phyloP scores from a whole-genome alignment of 2,797 vertebrate species.

The Antrozous pallidus region DNA sequence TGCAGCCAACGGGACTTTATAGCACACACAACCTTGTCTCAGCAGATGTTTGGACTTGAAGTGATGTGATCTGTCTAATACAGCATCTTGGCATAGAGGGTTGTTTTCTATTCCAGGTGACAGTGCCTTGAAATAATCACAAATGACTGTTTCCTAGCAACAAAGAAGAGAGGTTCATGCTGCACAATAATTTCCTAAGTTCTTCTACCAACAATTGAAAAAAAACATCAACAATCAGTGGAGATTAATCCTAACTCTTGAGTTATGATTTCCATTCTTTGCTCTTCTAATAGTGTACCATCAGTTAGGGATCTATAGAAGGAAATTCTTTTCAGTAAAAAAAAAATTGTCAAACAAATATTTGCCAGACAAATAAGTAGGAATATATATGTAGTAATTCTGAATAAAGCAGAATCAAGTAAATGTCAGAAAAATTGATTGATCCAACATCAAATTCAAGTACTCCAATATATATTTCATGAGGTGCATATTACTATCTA shows the following conservation, averaged over 20 bases:
- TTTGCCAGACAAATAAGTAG: background rate
- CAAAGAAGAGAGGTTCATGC: background rate
- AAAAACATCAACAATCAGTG: background rate
- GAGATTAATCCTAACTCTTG: background rate
- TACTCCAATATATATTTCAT: background rate
- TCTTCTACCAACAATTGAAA: background rate
- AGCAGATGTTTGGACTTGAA: conserved; percentile 62
- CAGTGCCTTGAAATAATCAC: conserved; percentile 59
- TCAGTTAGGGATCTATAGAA: background rate
- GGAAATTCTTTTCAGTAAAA: background rate
- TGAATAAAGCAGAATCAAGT: background rate
- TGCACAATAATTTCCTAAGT: conserved; percentile 25
- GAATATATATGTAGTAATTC: background rate
- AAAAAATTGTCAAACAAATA: background rate
- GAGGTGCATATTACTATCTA: background rate
- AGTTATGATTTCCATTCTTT: background rate
- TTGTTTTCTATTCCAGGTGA: conserved; percentile 67
- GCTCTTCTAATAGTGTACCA: background rate
- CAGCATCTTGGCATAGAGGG: conserved; percentile 61
- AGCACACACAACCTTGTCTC: background rate
- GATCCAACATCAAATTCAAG: background rate
- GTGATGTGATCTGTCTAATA: conserved; percentile 61
- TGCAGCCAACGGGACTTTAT: background rate
- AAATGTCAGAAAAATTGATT: background rate
- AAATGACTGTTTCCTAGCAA: conserved; percentile 58